A percentile compares a stretch with the other conserved stretches of the same genome.
These are phyloP conservation scores for Lysandra coridon DNA, from an alignment of 2,888 invertebrate genomes.

Conservation along the genomic window DNA sequence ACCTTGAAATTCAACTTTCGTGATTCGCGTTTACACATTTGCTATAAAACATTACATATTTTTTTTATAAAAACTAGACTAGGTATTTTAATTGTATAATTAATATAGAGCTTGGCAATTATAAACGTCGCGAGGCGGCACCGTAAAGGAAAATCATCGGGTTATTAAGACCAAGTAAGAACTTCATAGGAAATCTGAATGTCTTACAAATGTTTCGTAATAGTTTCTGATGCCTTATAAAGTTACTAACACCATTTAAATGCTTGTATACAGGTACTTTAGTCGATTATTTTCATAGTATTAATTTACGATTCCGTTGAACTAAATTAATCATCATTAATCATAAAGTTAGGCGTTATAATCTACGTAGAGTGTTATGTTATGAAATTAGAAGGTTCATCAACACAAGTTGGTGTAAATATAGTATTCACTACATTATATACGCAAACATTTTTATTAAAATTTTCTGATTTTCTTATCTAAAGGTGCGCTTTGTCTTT, in stretches of 20 bases:
- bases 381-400: neutral
- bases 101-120: conserved; percentile 9
- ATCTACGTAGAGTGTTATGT: neutral
- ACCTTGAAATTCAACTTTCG: neutral
- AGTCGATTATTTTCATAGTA: neutral
- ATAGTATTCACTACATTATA: neutral
- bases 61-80: conserved; percentile 23
- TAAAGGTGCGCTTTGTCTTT: neutral
- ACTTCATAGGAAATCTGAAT: neutral
- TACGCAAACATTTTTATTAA: neutral
- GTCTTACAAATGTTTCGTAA: neutral
- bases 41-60: conserved; percentile 19
- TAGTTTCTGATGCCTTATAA: neutral
- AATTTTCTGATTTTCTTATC: neutral
- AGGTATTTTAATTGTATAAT: conserved; percentile 23
- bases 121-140: conserved; percentile 5
- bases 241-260: neutral
- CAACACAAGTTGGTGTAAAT: neutral
- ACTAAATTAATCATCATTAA: neutral
- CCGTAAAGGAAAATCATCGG: conserved; percentile 18
- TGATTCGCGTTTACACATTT: neutral
- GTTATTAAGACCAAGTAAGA: neutral
- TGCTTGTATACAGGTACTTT: neutral
- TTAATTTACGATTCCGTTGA: neutral
- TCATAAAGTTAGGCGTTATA: neutral